phyloP scores from a whole-genome alignment of 2,888 invertebrate species.

The Macrostomum cliftonense region DNA sequence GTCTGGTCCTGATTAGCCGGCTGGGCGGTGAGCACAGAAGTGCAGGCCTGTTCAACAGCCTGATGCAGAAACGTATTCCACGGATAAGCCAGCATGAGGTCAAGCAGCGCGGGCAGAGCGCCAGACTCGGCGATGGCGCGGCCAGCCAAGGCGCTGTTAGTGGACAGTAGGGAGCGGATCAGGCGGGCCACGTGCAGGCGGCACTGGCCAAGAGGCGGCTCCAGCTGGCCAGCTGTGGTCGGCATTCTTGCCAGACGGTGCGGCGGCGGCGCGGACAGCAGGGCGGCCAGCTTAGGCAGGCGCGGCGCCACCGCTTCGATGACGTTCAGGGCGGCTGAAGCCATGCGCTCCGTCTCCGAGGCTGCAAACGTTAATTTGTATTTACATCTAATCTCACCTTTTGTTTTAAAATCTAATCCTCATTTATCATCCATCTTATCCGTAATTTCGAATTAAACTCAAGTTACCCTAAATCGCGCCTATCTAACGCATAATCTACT shows the following conservation, averaged over 20 bases:
- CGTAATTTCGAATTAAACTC: too few species aligned
- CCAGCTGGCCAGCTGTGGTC: slow-evolving; percentile 52
- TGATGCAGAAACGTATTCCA: slow-evolving; percentile 90
- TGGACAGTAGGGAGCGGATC: slow-evolving; percentile 53
- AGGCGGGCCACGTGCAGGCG: slow-evolving; percentile 61
- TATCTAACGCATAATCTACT: too few species aligned
- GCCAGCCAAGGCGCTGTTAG: slow-evolving; percentile 4
- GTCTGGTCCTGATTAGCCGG: background rate
- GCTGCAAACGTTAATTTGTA: too few species aligned
- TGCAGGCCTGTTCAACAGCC: slow-evolving; percentile 46
- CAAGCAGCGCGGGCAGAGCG: slow-evolving; percentile 44
- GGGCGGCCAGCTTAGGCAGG: slow-evolving; percentile 51
- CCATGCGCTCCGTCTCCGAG: slow-evolving; percentile 41
- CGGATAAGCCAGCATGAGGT: slow-evolving; percentile 67
- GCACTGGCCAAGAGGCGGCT: slow-evolving; percentile 58
- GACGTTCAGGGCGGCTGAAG: slow-evolving; percentile 47
- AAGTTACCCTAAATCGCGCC: too few species aligned
- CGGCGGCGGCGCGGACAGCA: slow-evolving; percentile 51
- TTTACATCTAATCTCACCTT: too few species aligned
- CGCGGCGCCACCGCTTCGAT: slow-evolving; percentile 48
- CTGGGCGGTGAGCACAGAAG: background rate
- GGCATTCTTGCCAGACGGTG: slow-evolving; percentile 44
- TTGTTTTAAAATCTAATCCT: too few species aligned
- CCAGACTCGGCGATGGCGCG: background rate
- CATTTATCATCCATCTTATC: too few species aligned